Evolutionary conservation across 2,888 invertebrate genomes (phyloP).

Genomic region (Mactromeris polynyma): DNA sequence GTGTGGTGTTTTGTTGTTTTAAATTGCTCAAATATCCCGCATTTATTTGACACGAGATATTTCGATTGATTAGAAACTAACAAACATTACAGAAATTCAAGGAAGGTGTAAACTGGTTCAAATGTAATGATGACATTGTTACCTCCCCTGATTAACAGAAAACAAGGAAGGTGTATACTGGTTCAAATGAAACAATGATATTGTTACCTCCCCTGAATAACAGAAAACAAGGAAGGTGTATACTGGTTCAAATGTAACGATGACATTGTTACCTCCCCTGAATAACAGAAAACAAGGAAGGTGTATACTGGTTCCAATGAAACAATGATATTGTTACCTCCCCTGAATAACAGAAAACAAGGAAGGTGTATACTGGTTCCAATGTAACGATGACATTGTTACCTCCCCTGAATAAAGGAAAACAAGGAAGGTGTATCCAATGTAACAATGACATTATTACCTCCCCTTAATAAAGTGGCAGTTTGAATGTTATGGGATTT

Average conservation of each 20-base stretch:
- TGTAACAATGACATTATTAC: not conserved
- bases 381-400: not conserved
- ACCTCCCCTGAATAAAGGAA: not conserved
- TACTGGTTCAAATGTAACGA: too few relatives aligned
- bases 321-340: too few relatives aligned
- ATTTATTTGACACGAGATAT: not conserved
- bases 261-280: too few relatives aligned
- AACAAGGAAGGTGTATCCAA: not conserved
- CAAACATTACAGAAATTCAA: not conserved
- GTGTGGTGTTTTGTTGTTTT: not conserved
- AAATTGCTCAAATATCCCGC: not conserved
- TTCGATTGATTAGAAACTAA: not conserved
- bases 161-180: too few relatives aligned
- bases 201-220: too few relatives aligned
- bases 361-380: not conserved
- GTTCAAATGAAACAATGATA: too few relatives aligned
- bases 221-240: too few relatives aligned
- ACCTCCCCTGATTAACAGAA: too few relatives aligned
- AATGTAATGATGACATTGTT: not conserved
- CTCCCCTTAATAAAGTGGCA: not conserved
- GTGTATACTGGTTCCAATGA: too few relatives aligned
- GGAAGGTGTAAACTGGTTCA: not conserved
- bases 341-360: not conserved
- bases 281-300: too few relatives aligned
- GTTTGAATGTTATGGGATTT: not conserved